Evolutionary conservation across 2,888 invertebrate genomes (phyloP).

Genomic region (Antheraea assamensis): DNA sequence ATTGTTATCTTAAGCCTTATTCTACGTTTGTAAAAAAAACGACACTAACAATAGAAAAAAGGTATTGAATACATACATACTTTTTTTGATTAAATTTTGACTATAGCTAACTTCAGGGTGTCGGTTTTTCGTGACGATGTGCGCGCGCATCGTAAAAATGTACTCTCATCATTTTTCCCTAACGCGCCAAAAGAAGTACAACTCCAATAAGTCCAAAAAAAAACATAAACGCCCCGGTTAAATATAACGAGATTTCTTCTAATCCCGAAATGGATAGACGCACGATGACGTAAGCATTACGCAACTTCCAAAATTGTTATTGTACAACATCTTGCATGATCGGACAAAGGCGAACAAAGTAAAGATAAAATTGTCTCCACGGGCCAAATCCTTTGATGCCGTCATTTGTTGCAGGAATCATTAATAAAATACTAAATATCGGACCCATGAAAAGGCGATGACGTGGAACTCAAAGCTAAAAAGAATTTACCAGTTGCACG

Average conservation of each 20-base stretch:
- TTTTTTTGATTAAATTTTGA: no score
- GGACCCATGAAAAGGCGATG: slow-evolving; percentile 58
- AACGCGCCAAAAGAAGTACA: no score
- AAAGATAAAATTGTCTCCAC: slow-evolving; percentile 73
- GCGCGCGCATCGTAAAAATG: no score
- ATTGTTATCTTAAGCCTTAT: no score
- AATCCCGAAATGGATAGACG: slow-evolving; percentile 72
- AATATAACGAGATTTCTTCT: slow-evolving; percentile 61
- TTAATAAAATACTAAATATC: slow-evolving; percentile 73
- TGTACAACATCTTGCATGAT: slow-evolving; percentile 74
- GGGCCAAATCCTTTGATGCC: slow-evolving; percentile 65
- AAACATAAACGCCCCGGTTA: slow-evolving; percentile 60
- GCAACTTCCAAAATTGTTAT: slow-evolving; percentile 63
- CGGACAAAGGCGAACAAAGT: slow-evolving; percentile 62
- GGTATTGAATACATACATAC: no score
- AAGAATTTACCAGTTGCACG: slow-evolving; percentile 53
- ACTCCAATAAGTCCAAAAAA: no score
- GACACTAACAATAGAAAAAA: no score
- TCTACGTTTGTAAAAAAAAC: no score
- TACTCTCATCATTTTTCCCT: no score
- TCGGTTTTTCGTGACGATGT: no score
- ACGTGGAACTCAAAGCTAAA: slow-evolving; percentile 50
- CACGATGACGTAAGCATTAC: slow-evolving; percentile 66
- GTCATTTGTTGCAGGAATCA: slow-evolving; percentile 58
- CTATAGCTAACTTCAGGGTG: no score